Percentiles rank a stretch among this genome's conserved stretches.
phyloP scores from a whole-genome alignment of 2,888 invertebrate genomes.

The Callyntrura guangdongensis region DNA sequence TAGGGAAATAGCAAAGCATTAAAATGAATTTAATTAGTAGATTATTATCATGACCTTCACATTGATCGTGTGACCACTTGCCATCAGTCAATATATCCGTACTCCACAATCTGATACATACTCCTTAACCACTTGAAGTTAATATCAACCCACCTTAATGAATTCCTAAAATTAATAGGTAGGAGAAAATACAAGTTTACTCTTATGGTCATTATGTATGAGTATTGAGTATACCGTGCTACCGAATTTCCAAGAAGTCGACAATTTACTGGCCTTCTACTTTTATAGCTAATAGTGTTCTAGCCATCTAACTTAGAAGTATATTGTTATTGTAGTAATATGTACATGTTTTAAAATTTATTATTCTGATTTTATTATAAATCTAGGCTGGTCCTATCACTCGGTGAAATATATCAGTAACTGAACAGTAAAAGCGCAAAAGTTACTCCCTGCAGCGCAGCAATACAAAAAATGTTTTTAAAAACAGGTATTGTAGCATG shows the following conservation, averaged over 20 bases:
- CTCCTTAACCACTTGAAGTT: not conserved
- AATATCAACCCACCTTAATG: constrained; percentile 33
- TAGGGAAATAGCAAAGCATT: not conserved
- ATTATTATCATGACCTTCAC: constrained; percentile 30
- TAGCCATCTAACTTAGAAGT: not conserved
- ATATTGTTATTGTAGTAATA: not conserved
- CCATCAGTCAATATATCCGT: constrained; percentile 34
- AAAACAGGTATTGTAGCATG: not conserved
- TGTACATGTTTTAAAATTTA: not conserved
- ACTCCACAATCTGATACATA: not conserved
- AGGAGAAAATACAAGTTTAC: not conserved
- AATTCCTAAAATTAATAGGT: constrained; percentile 2
- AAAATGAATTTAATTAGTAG: not conserved
- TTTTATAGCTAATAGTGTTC: not conserved
- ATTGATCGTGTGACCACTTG: constrained; percentile 15
- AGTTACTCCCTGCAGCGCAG: constrained; percentile 4
- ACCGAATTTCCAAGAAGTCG: not conserved
- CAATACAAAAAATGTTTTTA: not conserved
- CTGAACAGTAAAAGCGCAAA: not conserved
- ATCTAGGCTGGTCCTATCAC: constrained; percentile 26
- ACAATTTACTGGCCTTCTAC: not conserved
- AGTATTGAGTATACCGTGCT: not conserved
- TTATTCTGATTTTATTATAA: not conserved
- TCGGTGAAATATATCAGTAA: not conserved
- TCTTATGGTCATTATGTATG: not conserved